phyloP scores from a whole-genome alignment of 2,888 invertebrate genomes.

The Augiades crinisus region DNA sequence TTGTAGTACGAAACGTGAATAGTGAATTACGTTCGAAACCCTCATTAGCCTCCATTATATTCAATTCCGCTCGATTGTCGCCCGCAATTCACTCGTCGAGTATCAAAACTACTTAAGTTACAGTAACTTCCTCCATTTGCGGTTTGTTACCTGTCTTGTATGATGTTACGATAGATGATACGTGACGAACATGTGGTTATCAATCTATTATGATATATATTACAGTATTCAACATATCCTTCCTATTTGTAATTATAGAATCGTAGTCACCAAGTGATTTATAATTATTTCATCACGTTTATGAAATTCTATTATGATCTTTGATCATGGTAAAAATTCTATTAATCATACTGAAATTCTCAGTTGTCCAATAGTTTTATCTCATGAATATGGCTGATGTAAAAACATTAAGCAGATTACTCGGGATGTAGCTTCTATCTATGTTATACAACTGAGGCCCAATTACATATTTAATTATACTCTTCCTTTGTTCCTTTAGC shows the following conservation, averaged over 20 bases:
- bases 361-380: not conserved
- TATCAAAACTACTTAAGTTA: constrained; percentile 20
- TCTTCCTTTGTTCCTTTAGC: constrained; percentile 17
- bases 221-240: not conserved
- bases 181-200: constrained; percentile 20
- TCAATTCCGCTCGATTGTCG: constrained; percentile 12
- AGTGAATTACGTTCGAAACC: not conserved
- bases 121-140: constrained; percentile 52
- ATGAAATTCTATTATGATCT: too few relatives aligned
- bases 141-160: constrained; percentile 38
- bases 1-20: constrained; percentile 6
- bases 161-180: constrained; percentile 29
- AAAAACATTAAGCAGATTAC: constrained; percentile 9
- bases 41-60: constrained; percentile 16
- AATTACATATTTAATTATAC: constrained; percentile 25
- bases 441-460: constrained; percentile 5
- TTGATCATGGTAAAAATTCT: too few relatives aligned
- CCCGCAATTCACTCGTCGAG: not conserved
- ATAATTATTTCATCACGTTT: too few relatives aligned
- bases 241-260: not conserved
- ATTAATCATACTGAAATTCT: not conserved
- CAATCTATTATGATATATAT: not conserved
- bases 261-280: not conserved
- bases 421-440: constrained; percentile 6
- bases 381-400: not conserved